Conservation (phyloP, 2,113 vertebrate species). For the Gymnarchus niloticus region DNA sequence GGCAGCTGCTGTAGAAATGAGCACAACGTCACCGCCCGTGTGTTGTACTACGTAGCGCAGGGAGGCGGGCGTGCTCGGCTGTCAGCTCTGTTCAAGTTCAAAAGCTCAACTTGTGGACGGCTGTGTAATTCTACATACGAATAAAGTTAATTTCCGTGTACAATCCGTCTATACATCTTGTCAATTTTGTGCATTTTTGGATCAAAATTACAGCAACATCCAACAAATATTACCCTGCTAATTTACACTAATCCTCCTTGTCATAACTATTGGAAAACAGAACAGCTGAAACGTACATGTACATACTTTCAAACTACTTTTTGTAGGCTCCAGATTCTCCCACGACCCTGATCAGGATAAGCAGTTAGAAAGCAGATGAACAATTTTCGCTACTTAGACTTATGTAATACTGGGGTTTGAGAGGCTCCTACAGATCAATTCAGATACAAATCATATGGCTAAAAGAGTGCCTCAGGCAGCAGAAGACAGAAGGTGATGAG, state of each 20-base stretch:
- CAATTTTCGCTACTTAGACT: no score
- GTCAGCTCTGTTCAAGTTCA: background rate
- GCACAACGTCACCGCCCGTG: conserved; percentile 23
- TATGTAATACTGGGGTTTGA: no score
- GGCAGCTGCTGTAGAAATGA: conserved; percentile 20
- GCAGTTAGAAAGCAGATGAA: no score
- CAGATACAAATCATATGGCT: no score
- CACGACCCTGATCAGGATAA: no score
- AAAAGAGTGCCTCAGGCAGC: no score
- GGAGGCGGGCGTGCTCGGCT: background rate
- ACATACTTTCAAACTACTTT: background rate
- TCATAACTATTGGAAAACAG: background rate
- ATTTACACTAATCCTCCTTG: background rate
- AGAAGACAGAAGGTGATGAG: no score
- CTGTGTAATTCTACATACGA: background rate
- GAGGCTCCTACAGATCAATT: no score
- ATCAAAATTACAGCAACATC: background rate
- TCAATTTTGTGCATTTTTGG: background rate
- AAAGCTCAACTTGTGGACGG: background rate
- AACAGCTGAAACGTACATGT: background rate
- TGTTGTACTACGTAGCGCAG: conserved; percentile 9
- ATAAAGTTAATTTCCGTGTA: background rate
- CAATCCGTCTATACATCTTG: background rate
- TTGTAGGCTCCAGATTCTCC: no score
- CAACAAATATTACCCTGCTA: background rate